Base-by-base conservation (phyloP, 2,797 vertebrate species). In the Manis pentadactyla region DNA sequence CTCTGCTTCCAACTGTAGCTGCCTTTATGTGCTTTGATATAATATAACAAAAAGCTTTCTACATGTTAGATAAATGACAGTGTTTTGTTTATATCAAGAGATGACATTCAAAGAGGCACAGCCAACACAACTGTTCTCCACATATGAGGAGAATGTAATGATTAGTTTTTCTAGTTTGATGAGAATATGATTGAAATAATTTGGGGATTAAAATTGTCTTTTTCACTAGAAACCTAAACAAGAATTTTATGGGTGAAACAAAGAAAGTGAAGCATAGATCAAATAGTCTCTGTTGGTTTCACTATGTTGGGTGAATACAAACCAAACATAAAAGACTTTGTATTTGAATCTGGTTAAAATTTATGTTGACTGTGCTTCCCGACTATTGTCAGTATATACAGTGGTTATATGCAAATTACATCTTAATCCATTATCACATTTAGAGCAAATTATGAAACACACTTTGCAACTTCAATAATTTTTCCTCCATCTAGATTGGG, bases 21-120 rank as follows among this genome's bases (percentile, higher is more conserved):
- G 59, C 39, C 27, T 97, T 92, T 63, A 88, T n/a, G 88, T 87
- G 73, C 88, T 97, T 82, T 84, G 78, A 92, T 19, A 51, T 12
- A 59, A 75, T 55, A 84, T 15, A 74, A 84, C 39, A 87, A 66
- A 77, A 87, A 61, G 18, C 61, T 87, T 90, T 90, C 90, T 94
- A 77, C 61, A 29, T 55, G 55, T 53, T 86, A 87, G 51, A 69
- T 57, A 86, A 69, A 68, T 55, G 31, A 27, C 19, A 39, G 15
- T 31, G 9, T 83, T 90, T 63, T 49, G 15, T 39, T 53, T 87
- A 75, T 39, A 34, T 57, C 46, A 49, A 83, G 75, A 88, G 49
- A 55, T 31, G 17, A 27, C n/a, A 71, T 74, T 74, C 55, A 89
- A 96, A 87, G 96, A 82, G 42, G 13, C 88, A 90, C 7, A 89